Base-by-base conservation (phyloP, 2,888 invertebrate species). In the Aphodius granarius region DNA sequence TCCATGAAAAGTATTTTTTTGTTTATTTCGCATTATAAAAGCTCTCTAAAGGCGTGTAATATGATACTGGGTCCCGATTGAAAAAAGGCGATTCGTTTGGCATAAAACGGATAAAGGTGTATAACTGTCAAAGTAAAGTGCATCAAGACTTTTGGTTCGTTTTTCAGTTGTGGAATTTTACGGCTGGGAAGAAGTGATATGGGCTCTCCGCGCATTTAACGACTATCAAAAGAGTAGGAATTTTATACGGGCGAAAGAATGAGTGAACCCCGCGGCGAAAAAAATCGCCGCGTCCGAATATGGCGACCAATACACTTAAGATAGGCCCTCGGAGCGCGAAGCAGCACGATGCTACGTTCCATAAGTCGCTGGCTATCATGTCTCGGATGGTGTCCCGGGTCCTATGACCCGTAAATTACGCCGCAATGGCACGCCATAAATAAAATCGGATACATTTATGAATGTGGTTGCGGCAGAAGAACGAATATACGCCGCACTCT, bases 401-500 rank as follows among this genome's bases (percentile, higher is more conserved):
- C 81, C 84, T 83, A 82, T 86, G 86, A 86, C 87, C 86, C 86
- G 86, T 86, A 85, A 86, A 86, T 87, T 86, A 86, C 86, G 83
- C 68, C 82, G 83, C 83, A 85, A 86, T 85, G 84, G 85, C 85
- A 86, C 85, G 84, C 84, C 86, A 85, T 86, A 87, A 86, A 86
- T 86, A 85, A 85, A n/a, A 85, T 84, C 84, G 66, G 85, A 82
- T 81, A 85, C 84, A 83, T 85, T 86, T 86, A 86, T 86, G 86
- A 86, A 85, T 86, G 85, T 83, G 84, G 83, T 72, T 65, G 72
- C 72, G 66, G 65, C 75, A 6, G 43, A 43, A 43, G 43, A 43
- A 43, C 43, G 66, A 65, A 19, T 65, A 65, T 65, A n/a, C n/a
- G n/a, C n/a, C n/a, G 17, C 66, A 65, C 15, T 65, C 66, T 6